phyloP scores from a whole-genome alignment of 2,113 vertebrate genomes.

The Gallinago media region DNA sequence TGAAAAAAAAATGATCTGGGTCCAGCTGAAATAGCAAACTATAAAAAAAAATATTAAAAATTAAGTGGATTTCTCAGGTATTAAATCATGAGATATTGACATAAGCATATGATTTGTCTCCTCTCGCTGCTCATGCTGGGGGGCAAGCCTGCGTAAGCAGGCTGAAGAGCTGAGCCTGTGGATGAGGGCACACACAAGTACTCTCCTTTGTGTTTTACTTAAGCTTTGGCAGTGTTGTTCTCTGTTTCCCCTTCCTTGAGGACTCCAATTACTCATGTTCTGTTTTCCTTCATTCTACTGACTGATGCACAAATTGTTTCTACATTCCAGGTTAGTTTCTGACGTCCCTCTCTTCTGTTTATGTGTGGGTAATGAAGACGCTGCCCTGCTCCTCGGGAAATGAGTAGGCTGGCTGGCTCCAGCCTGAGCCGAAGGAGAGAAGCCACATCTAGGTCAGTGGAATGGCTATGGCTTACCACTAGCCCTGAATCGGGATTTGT shows the following conservation, averaged over 20 bases:
- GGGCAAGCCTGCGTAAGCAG: neutral
- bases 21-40: neutral
- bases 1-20: neutral
- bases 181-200: neutral
- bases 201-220: neutral
- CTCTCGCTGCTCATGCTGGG: rapidly evolving
- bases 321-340: neutral
- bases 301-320: neutral
- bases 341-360: neutral
- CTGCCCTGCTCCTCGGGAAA: neutral
- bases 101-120: neutral
- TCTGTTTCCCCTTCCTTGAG: neutral
- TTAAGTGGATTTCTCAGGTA: neutral
- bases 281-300: neutral
- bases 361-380: neutral
- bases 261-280: neutral
- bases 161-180: neutral
- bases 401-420: neutral
- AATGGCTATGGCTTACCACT: neutral
- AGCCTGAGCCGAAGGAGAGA: neutral
- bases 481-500: neutral
- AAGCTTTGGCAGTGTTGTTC: neutral
- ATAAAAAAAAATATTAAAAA: neutral
- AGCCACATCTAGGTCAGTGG: neutral
- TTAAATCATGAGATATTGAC: neutral